Evolutionary conservation across 2,888 invertebrate species (phyloP), one percentile per base, ranked within the genome.

Genomic region (Halictus quadricinctus): DNA sequence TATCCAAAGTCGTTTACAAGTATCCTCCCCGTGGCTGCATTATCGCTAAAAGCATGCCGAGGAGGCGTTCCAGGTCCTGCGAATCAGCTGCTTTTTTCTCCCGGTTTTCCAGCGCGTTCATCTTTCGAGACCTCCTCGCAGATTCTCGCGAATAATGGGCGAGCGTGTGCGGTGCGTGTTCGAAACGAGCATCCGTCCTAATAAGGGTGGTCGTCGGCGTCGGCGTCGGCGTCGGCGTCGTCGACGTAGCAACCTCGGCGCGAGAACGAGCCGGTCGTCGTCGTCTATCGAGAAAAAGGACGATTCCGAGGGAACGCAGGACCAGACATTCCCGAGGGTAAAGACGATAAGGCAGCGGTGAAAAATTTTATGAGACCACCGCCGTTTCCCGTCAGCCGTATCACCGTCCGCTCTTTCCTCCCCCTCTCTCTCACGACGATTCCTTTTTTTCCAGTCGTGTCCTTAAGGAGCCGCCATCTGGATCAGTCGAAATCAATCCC

Each of bases 341-440:
- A 60, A 50, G 25, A n/a, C 75, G 81, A 79, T 83, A 83, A 80
- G 70, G 48, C 58, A 72, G 12, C 48, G 64, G 41, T 58, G 79
- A 66, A 73, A 80, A 76, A 85, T 87, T 83, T 81, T 79, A 85
- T 78, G 85, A 25, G 48, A 43, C 48, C 74, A 29, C 69, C 43
- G 79, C 54, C 69, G 43, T 79, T 73, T 48, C 66, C 72, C 18
- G 29, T 41, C 29, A 18, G 36, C 21, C 41, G 13, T 48, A 72
- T 60, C 74, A 12, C 36, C 36, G n/a, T 50, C 15, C 43, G 18
- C 48, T 60, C n/a, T 2, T 36, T 36, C 36, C 36, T 21, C 29
- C n/a, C n/a, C 3, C 36, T 36, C 36, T 21, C 29, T 25, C 13
- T 29, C 10, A 43, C 13, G 41, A 18, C 29, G 64, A 29, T 66